These are phyloP conservation scores for Brachionus angularis DNA, from an alignment of 1,140 invertebrate species.

Conservation along the genomic window DNA sequence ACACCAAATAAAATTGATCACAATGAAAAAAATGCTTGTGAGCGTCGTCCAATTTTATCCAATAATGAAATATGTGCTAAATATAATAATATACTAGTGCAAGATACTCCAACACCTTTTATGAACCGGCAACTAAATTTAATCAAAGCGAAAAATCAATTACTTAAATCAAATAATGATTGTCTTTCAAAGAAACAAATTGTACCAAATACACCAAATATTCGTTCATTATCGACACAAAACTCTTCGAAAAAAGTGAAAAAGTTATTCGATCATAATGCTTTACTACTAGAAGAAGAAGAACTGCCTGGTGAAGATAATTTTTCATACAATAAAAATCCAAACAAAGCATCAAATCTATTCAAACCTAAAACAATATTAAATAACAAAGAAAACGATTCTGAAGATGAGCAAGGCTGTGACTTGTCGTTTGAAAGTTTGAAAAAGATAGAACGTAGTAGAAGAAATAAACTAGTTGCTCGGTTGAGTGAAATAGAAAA, in stretches of 20 bases:
- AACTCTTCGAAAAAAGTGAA: constrained; percentile 12
- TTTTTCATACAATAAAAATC: neutral
- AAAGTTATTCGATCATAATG: constrained; percentile 20
- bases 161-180: neutral
- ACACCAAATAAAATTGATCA: too few species aligned
- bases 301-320: neutral
- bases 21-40: too few species aligned
- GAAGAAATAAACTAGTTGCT: constrained; percentile 7
- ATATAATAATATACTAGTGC: neutral
- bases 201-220: constrained; percentile 8
- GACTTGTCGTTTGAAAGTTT: neutral
- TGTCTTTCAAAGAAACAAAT: neutral
- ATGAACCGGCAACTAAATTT: neutral
- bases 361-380: constrained; percentile 8
- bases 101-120: constrained; percentile 22
- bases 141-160: neutral
- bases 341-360: constrained; percentile 1
- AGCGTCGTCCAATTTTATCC: too few species aligned
- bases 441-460: neutral
- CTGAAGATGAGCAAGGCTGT: neutral
- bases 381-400: neutral
- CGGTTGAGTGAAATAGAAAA: constrained; percentile 12
- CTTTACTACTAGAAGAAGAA: neutral
- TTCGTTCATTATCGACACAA: neutral
- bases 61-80: constrained; percentile 4